Evolutionary conservation across 2,888 invertebrate species (phyloP), one percentile per base, ranked within the genome.

Genomic region (Stegophylla sp.): DNA sequence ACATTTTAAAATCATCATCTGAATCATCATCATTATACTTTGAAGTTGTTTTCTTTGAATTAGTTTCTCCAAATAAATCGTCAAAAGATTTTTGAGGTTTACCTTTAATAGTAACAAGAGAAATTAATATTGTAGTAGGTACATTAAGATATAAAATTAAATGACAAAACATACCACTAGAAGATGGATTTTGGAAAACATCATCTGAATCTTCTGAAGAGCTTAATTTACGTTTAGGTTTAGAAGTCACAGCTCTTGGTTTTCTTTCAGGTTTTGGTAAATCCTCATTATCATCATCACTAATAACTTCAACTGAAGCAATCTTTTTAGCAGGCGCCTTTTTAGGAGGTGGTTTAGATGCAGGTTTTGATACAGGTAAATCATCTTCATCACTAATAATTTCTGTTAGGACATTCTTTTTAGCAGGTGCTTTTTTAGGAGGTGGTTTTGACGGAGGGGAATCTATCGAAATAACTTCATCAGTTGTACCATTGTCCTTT

Each of bases 191-290:
- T 51, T 79, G 61, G n/a, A 79, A 71, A 28, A 61, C 45, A 67
- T 82, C 82, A 23, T 67, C 71, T 20, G 79, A 63, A 53, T 82
- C 76, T 3, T 82, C 76, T 3, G 61, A 73, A 12, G 82, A 83
- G n/a, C 73, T 83, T 26, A 48, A 71, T 69, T 66, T 69, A 28
- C 71, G 69, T 67, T 72, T 82, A 5, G 82, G 53, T 64, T 82
- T 82, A 17, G 43, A 23, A 69, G 74, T 69, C 4, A 77, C 20
- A 9, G 77, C 61, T 41, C 71, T 79, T 34, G 81, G n/a, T 75
- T 51, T 72, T 43, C 74, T 82, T 4, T 26, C 34, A 23, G 77
- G 69, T 61, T 73, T 71, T 12, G 79, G 0, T 51, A n/a, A 51
- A 12, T 41, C 34, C 15, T 20, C 13, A 61, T 69, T 41, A 45